Evolutionary conservation across 2,113 vertebrate species (phyloP).

Genomic region (Dipodomys merriami): DNA sequence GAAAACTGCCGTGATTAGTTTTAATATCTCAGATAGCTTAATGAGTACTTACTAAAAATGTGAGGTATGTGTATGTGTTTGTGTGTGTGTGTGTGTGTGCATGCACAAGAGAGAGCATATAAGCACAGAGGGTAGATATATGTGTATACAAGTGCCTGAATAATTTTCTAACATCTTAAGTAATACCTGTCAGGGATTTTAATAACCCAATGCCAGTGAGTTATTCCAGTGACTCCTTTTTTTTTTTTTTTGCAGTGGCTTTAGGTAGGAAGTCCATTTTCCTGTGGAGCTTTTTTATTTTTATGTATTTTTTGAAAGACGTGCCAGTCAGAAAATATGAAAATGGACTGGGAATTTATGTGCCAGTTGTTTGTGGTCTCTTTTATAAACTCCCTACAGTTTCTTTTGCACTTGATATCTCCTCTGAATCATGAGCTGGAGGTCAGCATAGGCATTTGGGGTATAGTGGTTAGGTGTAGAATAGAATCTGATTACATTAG

Average conservation of each 20-base stretch:
- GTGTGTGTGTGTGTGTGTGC: not conserved
- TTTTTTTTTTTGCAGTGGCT: conserved; percentile 66
- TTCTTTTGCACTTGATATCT: not conserved
- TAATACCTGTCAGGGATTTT: conserved; percentile 76
- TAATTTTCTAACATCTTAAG: conserved; percentile 77
- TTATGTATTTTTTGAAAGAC: conserved; percentile 34
- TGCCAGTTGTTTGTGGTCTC: not conserved
- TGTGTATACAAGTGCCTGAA: conserved; percentile 70
- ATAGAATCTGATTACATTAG: not conserved
- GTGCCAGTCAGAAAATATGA: conserved; percentile 59
- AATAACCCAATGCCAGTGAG: conserved; percentile 61
- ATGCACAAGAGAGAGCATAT: fast-evolving
- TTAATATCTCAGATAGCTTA: conserved; percentile 83
- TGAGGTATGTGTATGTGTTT: conserved; percentile 44
- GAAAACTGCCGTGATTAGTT: conserved; percentile 80
- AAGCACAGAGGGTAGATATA: conserved; percentile 38
- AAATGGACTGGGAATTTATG: conserved; percentile 46
- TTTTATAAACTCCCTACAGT: not conserved
- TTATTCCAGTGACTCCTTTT: conserved; percentile 66
- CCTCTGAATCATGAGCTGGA: not conserved
- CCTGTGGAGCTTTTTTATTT: not conserved
- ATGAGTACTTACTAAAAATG: conserved; percentile 79
- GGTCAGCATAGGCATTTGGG: not conserved
- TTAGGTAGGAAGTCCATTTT: conserved; percentile 65
- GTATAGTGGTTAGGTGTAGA: not conserved